Evolutionary conservation across 2,113 vertebrate species (phyloP).

Genomic region (zebrafish (Danio rerio)): DNA sequence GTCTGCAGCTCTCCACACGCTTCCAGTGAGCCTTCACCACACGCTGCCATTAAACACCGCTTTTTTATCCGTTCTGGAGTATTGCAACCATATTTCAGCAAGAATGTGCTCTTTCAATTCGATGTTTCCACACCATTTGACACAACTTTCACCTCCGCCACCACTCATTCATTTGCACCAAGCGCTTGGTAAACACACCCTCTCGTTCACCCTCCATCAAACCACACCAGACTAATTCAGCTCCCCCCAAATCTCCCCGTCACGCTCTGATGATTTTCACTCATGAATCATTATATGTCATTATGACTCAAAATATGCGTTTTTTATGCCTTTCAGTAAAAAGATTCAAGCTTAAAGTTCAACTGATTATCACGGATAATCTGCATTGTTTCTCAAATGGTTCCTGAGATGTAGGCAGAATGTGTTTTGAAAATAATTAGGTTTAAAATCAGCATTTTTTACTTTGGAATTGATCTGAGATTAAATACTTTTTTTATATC

Average conservation of each 20-base stretch:
- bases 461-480: neutral
- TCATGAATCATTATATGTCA: slow-evolving; percentile 25
- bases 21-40: slow-evolving; percentile 48
- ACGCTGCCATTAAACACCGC: slow-evolving; percentile 43
- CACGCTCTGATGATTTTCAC: slow-evolving; percentile 8
- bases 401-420: neutral
- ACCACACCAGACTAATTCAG: slow-evolving; percentile 45
- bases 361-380: neutral
- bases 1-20: slow-evolving; percentile 26
- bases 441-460: neutral
- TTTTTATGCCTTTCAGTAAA: neutral
- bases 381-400: neutral
- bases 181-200: slow-evolving; percentile 42
- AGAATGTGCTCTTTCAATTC: slow-evolving; percentile 48
- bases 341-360: neutral
- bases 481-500: neutral
- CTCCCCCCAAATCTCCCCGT: slow-evolving; percentile 33
- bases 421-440: neutral
- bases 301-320: slow-evolving; percentile 7
- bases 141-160: slow-evolving; percentile 30
- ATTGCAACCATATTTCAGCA: slow-evolving; percentile 51
- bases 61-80: slow-evolving; percentile 42
- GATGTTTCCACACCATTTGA: slow-evolving; percentile 40
- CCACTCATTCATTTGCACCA: slow-evolving; percentile 49
- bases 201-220: slow-evolving; percentile 46